phyloP scores from a whole-genome alignment of 2,888 invertebrate genomes.

The Fragum fragum region DNA sequence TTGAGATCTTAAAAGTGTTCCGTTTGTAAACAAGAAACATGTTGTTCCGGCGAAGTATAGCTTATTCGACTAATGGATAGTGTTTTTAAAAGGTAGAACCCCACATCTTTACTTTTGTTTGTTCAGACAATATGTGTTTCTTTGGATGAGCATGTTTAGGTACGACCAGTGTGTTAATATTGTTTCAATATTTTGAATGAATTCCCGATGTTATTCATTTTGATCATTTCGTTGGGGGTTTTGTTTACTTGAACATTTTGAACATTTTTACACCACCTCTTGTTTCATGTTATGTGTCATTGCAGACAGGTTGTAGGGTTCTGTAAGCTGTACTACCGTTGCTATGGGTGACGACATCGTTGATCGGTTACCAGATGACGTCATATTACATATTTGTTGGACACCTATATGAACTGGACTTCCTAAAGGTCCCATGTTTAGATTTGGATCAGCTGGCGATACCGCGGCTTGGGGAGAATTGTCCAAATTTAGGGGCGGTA shows the following conservation, averaged over 20 bases:
- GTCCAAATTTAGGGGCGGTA: slow-evolving; percentile 56
- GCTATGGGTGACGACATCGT: slow-evolving; percentile 39
- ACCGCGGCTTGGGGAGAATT: slow-evolving; percentile 69
- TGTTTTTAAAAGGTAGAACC: no score
- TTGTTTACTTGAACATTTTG: no score
- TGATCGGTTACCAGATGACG: slow-evolving; percentile 21
- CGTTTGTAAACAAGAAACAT: no score
- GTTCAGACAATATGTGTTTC: no score
- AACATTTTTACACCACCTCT: slow-evolving; percentile 66
- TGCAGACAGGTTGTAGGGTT: slow-evolving; percentile 65
- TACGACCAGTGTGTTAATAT: no score
- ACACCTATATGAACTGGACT: slow-evolving; percentile 40
- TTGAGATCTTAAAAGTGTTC: no score
- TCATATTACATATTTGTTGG: slow-evolving; percentile 17
- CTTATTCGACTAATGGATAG: no score
- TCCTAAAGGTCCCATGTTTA: slow-evolving; percentile 59
- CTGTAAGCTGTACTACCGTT: slow-evolving; percentile 38
- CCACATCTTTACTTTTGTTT: no score
- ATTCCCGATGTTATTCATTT: no score
- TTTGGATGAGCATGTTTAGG: no score
- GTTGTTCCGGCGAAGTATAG: no score
- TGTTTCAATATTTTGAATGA: no score
- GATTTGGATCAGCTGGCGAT: slow-evolving; percentile 65
- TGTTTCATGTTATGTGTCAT: slow-evolving; percentile 68
- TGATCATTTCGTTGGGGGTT: background rate